These are phyloP conservation scores for Lepidocyrtoides sp. DNA, from an alignment of 2,888 invertebrate species.

Conservation along the genomic window DNA sequence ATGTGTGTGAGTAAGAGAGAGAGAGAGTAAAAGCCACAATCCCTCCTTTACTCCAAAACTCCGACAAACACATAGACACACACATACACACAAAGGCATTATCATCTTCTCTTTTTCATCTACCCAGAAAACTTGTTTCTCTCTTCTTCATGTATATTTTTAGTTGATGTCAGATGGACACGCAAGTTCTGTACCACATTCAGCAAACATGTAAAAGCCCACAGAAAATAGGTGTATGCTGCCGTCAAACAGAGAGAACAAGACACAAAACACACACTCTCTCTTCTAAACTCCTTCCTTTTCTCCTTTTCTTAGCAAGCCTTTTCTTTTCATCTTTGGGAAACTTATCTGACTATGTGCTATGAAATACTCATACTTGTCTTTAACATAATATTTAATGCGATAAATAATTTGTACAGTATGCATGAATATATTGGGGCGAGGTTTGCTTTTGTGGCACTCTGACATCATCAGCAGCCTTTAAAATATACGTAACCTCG, in stretches of 20 bases:
- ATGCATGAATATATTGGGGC: no score
- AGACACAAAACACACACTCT: neutral
- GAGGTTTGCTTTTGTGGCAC: no score
- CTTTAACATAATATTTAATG: no score
- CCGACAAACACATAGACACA: neutral
- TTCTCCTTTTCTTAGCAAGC: neutral
- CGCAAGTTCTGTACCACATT: conserved; percentile 55
- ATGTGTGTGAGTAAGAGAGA: no score
- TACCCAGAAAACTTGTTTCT: neutral
- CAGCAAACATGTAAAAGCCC: neutral
- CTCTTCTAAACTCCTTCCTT: no score
- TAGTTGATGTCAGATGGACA: conserved; percentile 74
- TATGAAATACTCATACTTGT: no score
- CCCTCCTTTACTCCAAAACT: conserved; percentile 10
- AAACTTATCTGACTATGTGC: neutral
- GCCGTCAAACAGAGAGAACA: neutral
- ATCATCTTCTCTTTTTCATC: conserved; percentile 43
- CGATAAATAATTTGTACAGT: no score
- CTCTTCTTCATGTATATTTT: conserved; percentile 28
- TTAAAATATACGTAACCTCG: neutral
- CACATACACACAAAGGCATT: conserved; percentile 3
- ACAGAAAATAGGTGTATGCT: neutral
- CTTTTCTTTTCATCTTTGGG: neutral
- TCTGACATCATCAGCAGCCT: no score
- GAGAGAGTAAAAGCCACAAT: conserved; percentile 57